Evolutionary conservation across 2,888 invertebrate species (phyloP).

Genomic region (Marasmarcha lunaedactyla): DNA sequence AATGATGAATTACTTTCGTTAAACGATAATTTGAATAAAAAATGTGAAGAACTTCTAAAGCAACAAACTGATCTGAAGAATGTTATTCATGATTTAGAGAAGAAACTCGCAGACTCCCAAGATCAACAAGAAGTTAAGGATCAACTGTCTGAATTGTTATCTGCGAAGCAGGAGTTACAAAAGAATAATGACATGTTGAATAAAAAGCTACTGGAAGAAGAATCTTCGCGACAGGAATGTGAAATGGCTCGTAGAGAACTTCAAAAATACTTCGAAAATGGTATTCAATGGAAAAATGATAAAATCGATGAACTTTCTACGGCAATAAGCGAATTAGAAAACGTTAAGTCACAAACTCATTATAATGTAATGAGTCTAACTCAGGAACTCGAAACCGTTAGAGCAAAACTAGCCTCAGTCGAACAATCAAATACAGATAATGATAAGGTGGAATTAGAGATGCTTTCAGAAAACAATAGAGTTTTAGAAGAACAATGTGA

Average conservation of each 20-base stretch:
- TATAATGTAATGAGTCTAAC: constrained; percentile 2
- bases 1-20: constrained; percentile 50
- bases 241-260: no score
- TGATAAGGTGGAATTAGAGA: constrained; percentile 17
- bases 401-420: constrained; percentile 20
- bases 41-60: constrained; percentile 35
- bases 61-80: constrained; percentile 31
- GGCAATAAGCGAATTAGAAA: constrained; percentile 4
- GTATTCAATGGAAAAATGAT: no score
- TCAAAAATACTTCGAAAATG: no score
- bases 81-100: constrained; percentile 30
- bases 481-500: constrained; percentile 33
- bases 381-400: constrained; percentile 26
- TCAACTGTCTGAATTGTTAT: constrained; percentile 11
- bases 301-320: no score
- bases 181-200: background rate
- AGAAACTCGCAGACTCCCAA: constrained; percentile 23
- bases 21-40: constrained; percentile 36
- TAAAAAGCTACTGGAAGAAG: background rate
- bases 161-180: background rate
- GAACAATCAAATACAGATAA: constrained; percentile 20
- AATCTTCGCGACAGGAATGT: no score
- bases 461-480: constrained; percentile 25
- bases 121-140: constrained; percentile 26
- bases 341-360: constrained; percentile 3